Evolutionary conservation across 2,888 invertebrate species (phyloP).

Genomic region (Torymus aiolomorphi): DNA sequence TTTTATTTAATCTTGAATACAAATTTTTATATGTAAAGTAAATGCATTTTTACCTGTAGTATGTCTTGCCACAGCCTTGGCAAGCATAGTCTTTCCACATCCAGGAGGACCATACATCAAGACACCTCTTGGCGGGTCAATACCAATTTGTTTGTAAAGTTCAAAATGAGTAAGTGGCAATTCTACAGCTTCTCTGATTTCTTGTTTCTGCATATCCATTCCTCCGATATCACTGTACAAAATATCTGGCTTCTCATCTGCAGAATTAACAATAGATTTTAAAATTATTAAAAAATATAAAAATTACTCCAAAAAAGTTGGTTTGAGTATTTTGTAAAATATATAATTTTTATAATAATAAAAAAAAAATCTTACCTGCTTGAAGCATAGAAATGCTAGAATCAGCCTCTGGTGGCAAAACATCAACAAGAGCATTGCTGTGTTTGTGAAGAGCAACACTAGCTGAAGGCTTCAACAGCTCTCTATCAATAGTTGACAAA

Average conservation of each 20-base stretch:
- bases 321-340: too few relatives aligned
- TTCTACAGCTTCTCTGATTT: conserved; percentile 98
- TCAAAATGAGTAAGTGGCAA: conserved; percentile 98
- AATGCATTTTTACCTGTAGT: conserved; percentile 84
- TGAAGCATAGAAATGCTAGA: conserved; percentile 99
- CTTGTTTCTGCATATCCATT: conserved; percentile 99
- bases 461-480: conserved; percentile 97
- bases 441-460: conserved; percentile 99
- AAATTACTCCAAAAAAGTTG: conserved; percentile 3
- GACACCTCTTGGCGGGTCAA: conserved; percentile 98
- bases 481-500: conserved; percentile 97
- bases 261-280: not conserved
- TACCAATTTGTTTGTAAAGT: conserved; percentile 98
- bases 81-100: conserved; percentile 99
- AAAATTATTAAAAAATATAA: conserved; percentile 27
- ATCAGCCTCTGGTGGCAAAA: conserved; percentile 98
- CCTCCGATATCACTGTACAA: conserved; percentile 98
- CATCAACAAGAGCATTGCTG: conserved; percentile 99
- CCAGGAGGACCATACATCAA: conserved; percentile 99
- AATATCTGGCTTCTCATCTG: conserved; percentile 98
- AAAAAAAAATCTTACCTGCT: conserved; percentile 79
- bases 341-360: not conserved
- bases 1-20: conserved; percentile 14
- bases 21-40: conserved; percentile 13
- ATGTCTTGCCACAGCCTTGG: conserved; percentile 98